phyloP scores from a whole-genome alignment of 2,113 vertebrate species.

The Bubo blakistoni region DNA sequence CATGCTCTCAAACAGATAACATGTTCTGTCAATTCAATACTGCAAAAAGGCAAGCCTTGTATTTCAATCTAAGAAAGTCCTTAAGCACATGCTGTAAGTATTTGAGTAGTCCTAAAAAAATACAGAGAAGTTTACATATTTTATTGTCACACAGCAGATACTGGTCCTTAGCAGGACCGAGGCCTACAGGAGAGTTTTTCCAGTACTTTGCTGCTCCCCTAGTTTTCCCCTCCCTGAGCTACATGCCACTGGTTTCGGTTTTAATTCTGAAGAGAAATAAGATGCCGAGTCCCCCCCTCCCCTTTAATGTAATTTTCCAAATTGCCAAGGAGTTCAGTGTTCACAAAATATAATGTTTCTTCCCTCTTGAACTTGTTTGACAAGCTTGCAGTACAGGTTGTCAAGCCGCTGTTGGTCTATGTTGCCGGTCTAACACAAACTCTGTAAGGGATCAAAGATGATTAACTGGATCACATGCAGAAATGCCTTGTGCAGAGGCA shows the following conservation, averaged over 20 bases:
- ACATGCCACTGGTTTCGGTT: neutral
- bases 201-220: neutral
- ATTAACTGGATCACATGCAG: neutral
- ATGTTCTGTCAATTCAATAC: neutral
- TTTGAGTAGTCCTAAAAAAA: neutral
- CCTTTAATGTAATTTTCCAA: neutral
- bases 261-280: neutral
- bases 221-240: neutral
- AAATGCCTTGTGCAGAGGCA: neutral
- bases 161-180: neutral
- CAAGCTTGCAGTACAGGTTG: neutral
- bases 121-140: neutral
- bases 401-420: neutral
- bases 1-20: neutral
- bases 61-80: neutral
- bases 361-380: neutral
- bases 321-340: neutral
- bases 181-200: neutral
- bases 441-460: neutral
- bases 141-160: neutral
- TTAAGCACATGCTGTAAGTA: neutral
- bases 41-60: neutral
- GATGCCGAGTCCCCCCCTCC: fast-evolving
- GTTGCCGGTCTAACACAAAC: neutral
- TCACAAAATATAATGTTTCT: neutral